Percentiles rank a stretch among this genome's conserved stretches.
Evolutionary conservation across 1,140 invertebrate species (phyloP).

Genomic region (Armadillidium nasatum): DNA sequence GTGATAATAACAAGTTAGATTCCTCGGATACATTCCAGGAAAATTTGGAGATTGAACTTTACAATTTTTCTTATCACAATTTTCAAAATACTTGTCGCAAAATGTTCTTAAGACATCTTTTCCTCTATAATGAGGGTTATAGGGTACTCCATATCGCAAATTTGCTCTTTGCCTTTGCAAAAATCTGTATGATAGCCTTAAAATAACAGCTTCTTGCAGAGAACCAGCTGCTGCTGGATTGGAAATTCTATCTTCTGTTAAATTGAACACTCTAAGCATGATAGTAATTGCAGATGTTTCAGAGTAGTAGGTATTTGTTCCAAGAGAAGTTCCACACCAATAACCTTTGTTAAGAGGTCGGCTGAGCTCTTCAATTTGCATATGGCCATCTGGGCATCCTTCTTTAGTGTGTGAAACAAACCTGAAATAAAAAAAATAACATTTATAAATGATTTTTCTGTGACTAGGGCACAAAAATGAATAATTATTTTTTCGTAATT

Average conservation of each 20-base stretch:
- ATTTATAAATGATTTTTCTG: neutral
- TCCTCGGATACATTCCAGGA: slow-evolving; percentile 76
- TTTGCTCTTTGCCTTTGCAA: slow-evolving; percentile 66
- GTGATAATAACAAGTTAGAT: slow-evolving; percentile 75
- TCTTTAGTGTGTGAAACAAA: slow-evolving; percentile 49
- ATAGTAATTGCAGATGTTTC: slow-evolving; percentile 72
- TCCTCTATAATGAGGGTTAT: slow-evolving; percentile 61
- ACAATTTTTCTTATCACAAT: slow-evolving; percentile 81
- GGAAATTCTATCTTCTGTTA: slow-evolving; percentile 56
- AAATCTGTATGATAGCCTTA: slow-evolving; percentile 76
- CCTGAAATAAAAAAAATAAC: slow-evolving; percentile 19
- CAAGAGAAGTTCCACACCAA: slow-evolving; percentile 78
- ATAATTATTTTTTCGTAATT: too few relatives aligned
- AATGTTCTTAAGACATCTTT: slow-evolving; percentile 78
- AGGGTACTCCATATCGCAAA: slow-evolving; percentile 61
- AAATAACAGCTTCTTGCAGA: slow-evolving; percentile 47
- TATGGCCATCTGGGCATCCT: slow-evolving; percentile 73
- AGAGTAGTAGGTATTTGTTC: slow-evolving; percentile 78
- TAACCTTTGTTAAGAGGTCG: slow-evolving; percentile 67
- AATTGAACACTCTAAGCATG: slow-evolving; percentile 62
- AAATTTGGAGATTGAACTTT: slow-evolving; percentile 79
- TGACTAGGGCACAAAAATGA: too few relatives aligned
- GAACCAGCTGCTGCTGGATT: neutral
- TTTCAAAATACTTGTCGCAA: slow-evolving; percentile 81
- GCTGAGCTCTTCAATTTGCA: slow-evolving; percentile 68